Base-by-base conservation (phyloP, 2,888 invertebrate genomes). In the Tetragonula carbonaria region DNA sequence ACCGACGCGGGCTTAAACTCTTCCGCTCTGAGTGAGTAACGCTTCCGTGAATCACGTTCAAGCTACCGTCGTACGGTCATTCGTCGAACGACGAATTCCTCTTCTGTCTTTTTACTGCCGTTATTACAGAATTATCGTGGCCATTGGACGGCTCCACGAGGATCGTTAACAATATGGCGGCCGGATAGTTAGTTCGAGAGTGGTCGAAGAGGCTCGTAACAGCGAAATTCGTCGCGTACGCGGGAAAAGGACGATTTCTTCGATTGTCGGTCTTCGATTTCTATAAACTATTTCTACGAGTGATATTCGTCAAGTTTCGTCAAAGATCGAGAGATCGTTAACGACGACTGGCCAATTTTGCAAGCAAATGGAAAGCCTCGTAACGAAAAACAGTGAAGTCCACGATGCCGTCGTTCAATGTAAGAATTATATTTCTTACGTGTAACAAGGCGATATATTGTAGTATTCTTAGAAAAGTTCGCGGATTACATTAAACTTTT, bases 11-110 rank as follows among this genome's bases (percentile, higher is more conserved):
- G 65, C 18, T 75, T 73, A 72, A 72, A 59, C 80, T 71, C 74
- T 85, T 71, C 33, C 23, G 33, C 55, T 70, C 16, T 66, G 63
- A 70, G 53, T 66, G 33, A 65, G 28, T 28, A 28, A 66, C 50
- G 86, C 76, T 83, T 72, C 50, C 59, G 63, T 50, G 38, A 72
- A 78, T 66, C 74, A 33, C 80, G 77, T 77, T 33, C 21, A 67
- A 45, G 59, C 50, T 51, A 23, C 51, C 67, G 45, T 68, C 4
- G 18, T 6, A 13, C 59, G 59, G 23, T 11, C 18, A 51, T 28
- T 51, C 2, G 14, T 38, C 23, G 2, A 23, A 45, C 67, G 8
- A 45, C 67, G 50, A 28, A 28, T 68, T 23, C 18, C 38, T 57
- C 38, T 74, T 53, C 3, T 33, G 3, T 45, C 28, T 8, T 28